Evolutionary conservation across 2,113 vertebrate genomes (phyloP).

Genomic region (Mastomys coucha): DNA sequence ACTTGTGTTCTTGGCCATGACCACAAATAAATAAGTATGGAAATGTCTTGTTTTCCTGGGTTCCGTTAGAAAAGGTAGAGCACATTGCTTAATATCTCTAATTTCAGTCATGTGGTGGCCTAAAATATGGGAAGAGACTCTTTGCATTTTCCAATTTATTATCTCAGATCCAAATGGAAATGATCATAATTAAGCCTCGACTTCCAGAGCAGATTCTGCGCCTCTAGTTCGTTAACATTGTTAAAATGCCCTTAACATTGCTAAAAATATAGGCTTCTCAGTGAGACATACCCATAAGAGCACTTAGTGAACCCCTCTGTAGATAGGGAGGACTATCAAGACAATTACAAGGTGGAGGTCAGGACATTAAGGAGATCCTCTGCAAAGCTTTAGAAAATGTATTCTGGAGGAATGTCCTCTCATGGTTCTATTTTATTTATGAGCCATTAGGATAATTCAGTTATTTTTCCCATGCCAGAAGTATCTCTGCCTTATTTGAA

Average conservation of each 20-base stretch:
- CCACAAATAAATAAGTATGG: too few relatives aligned
- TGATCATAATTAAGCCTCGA: background rate
- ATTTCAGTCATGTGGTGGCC: background rate
- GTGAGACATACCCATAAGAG: background rate
- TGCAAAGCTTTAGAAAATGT: background rate
- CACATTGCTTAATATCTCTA: background rate
- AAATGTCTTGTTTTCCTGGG: background rate
- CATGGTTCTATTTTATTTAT: background rate
- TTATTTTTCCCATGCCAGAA: background rate
- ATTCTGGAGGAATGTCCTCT: slow-evolving; percentile 1
- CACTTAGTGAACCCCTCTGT: background rate
- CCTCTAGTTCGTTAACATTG: background rate
- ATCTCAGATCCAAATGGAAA: background rate
- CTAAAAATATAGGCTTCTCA: background rate
- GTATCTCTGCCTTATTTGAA: slow-evolving; percentile 18
- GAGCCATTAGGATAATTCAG: slow-evolving; percentile 9
- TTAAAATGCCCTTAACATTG: background rate
- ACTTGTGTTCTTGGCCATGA: background rate
- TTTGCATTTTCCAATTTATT: background rate
- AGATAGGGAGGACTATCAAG: background rate
- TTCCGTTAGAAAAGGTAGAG: background rate
- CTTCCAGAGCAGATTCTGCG: background rate
- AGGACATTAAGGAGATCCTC: background rate
- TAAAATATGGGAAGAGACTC: background rate
- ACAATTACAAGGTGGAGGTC: background rate